These are phyloP conservation scores for Spermophilus dauricus DNA, from an alignment of 2,113 vertebrate species.

Conservation along the genomic window DNA sequence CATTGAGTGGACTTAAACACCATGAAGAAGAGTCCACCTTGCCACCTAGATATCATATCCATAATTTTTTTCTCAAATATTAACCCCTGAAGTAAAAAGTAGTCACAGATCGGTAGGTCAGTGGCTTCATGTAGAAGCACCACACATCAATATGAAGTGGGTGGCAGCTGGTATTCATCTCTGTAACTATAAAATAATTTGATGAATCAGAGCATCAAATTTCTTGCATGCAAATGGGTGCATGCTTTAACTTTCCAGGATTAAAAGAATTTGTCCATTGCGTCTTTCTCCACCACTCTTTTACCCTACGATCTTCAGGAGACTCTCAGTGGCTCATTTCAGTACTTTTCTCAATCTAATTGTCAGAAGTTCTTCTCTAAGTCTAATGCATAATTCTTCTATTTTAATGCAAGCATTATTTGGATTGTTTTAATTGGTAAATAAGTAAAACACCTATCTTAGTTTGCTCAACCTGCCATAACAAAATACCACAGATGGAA, in stretches of 20 bases:
- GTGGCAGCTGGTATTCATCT: not conserved
- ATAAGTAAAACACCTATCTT: not conserved
- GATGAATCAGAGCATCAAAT: not conserved
- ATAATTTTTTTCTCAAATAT: not conserved
- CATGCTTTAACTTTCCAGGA: not conserved
- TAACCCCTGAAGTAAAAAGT: not conserved
- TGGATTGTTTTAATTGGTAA: not conserved
- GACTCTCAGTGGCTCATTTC: not conserved
- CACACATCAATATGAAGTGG: not conserved
- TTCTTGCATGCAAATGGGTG: not conserved
- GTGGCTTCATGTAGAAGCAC: not conserved
- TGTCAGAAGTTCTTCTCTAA: not conserved
- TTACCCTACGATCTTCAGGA: not conserved
- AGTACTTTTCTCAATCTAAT: not conserved
- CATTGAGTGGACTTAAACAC: not conserved
- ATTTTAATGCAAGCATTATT: not conserved
- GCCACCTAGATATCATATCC: not conserved
- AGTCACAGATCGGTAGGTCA: not conserved
- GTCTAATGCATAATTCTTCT: not conserved
- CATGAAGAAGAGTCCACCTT: not conserved
- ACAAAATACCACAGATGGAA: not conserved
- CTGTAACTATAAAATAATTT: not conserved
- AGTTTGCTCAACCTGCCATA: not conserved
- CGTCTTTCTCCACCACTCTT: rapidly evolving
- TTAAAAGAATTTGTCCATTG: not conserved